Conservation (phyloP, 2,797 vertebrate genomes). For the Mus caroli region DNA sequence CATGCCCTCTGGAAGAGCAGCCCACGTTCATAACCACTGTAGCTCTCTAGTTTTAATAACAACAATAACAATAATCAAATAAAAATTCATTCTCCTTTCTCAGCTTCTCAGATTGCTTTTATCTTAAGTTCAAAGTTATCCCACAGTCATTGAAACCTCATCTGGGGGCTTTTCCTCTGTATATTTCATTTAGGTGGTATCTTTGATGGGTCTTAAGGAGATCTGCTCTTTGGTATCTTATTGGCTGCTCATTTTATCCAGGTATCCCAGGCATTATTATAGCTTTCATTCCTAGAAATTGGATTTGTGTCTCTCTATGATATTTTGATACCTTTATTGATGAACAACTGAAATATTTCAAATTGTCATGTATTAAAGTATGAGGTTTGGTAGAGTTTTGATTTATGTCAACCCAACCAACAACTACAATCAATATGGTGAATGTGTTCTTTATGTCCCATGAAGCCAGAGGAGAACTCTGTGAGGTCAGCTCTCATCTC, state of each 20-base stretch:
- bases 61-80: background rate
- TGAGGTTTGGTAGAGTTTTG: background rate
- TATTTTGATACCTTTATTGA: background rate
- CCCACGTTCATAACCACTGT: background rate
- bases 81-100: background rate
- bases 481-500: background rate
- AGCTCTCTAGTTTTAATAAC: background rate
- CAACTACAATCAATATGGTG: background rate
- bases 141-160: background rate
- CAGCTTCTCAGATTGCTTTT: background rate
- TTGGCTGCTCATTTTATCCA: background rate
- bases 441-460: background rate
- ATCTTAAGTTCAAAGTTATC: background rate
- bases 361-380: background rate
- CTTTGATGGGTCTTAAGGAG: background rate
- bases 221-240: background rate
- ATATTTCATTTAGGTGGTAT: background rate
- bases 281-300: background rate
- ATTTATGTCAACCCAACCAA: background rate
- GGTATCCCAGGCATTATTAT: background rate
- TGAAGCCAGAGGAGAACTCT: background rate
- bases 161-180: background rate
- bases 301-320: background rate
- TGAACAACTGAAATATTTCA: background rate
- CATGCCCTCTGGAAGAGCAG: background rate